Percentiles rank a stretch among this genome's conserved stretches.
Conservation (phyloP, 2,797 vertebrate species). For the Liasis olivaceus region DNA sequence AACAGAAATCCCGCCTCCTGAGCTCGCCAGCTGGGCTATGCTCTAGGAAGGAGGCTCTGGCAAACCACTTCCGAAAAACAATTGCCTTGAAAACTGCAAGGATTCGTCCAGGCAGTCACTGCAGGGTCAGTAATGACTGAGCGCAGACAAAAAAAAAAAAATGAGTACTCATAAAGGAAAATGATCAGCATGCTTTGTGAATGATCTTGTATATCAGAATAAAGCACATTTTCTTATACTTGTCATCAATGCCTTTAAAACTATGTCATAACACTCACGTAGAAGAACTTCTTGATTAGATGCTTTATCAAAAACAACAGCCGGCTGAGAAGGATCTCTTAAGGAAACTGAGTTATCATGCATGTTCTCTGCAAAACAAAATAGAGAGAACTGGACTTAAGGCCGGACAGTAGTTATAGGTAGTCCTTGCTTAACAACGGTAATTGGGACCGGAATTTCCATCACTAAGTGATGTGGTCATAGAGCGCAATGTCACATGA, state of each 20-base stretch:
- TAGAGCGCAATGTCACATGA: too few relatives aligned
- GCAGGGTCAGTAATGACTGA: too few relatives aligned
- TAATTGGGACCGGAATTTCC: too few relatives aligned
- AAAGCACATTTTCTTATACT: background rate
- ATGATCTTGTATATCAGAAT: background rate
- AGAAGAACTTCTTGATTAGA: conserved; percentile 60
- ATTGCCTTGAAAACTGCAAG: too few relatives aligned
- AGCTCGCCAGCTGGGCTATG: too few relatives aligned
- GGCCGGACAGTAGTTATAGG: background rate
- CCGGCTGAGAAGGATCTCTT: conserved; percentile 64
- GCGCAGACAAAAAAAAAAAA: background rate
- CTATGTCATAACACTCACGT: conserved; percentile 61
- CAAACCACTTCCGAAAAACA: too few relatives aligned
- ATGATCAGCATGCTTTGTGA: background rate
- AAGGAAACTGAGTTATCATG: conserved; percentile 30
- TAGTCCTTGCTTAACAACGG: background rate
- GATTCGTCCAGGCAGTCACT: too few relatives aligned
- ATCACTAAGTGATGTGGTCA: too few relatives aligned
- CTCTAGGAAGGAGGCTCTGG: too few relatives aligned
- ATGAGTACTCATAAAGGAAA: background rate
- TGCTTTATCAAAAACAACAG: conserved; percentile 58
- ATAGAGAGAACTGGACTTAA: background rate
- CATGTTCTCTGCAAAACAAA: conserved; percentile 60
- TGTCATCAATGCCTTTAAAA: background rate
- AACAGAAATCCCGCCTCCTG: too few relatives aligned